A percentile compares a stretch with the other conserved stretches of the same genome.
Evolutionary conservation across 1,140 invertebrate genomes (phyloP).

Genomic region (Brachionus plicatilis): DNA sequence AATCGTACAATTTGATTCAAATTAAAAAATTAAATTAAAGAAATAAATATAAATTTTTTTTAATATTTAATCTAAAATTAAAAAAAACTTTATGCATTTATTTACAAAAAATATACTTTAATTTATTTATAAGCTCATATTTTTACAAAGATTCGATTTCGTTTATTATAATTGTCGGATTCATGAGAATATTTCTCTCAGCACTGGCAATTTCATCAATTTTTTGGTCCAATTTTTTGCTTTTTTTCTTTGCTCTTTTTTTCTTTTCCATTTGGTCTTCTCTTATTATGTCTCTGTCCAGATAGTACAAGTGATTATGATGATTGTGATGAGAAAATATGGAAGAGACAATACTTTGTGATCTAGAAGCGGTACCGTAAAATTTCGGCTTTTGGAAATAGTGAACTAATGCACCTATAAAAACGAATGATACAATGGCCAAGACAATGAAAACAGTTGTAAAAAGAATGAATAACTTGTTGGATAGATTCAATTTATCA

Average conservation of each 20-base stretch:
- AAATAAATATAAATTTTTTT: too few species aligned
- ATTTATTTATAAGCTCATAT: neutral
- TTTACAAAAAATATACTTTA: neutral
- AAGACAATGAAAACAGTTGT: conserved; percentile 33
- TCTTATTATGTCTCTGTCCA: neutral
- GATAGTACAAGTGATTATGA: conserved; percentile 26
- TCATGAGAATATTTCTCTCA: neutral
- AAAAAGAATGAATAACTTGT: conserved; percentile 19
- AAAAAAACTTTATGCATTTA: neutral
- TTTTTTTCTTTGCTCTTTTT: neutral
- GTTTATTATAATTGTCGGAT: neutral
- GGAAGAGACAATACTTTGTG: conserved; percentile 30
- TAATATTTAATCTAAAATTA: too few species aligned
- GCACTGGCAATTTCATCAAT: neutral
- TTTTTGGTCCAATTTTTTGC: neutral
- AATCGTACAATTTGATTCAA: too few species aligned
- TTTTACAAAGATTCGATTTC: neutral
- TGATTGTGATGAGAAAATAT: conserved; percentile 38
- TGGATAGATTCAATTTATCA: neutral
- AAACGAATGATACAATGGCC: conserved; percentile 23
- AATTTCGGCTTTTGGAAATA: conserved; percentile 10
- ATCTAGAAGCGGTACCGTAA: neutral
- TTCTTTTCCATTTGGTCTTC: neutral
- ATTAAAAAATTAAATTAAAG: too few species aligned
- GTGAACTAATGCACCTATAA: conserved; percentile 25